Evolutionary conservation across 2,888 invertebrate species (phyloP), one percentile per base, ranked within the genome.

Genomic region (Rhamphomyia laevipes): DNA sequence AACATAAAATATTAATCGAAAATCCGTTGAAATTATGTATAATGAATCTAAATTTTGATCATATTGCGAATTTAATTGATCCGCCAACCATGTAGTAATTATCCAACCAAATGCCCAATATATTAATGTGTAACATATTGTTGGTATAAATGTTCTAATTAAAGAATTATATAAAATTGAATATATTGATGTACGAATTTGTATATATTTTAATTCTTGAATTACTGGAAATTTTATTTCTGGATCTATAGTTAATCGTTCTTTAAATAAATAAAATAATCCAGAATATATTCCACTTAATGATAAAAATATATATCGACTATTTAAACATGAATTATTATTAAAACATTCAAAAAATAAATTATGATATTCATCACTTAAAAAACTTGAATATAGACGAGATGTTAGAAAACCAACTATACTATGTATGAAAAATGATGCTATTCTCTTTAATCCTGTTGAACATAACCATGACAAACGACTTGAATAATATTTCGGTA

Each of bases 201-300:
- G 79, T 5, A 80, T 73, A 55, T 84, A 75, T 62, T 84, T 86
- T 41, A 77, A 75, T 64, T 82, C 81, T 53, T 83, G 80, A 15
- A 84, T 74, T n/a, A 82, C 77, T 10, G 84, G 79, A 62, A 86
- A 87, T 23, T 75, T 70, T 0, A 86, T 69, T 68, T 60, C 56
- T 1, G 59, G 57, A n/a, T 66, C 64, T 5, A 56, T 53, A 0
- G 51, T 53, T 9, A 66, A 45, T 45, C 63, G 57, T n/a, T 61
- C 59, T 12, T 56, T 58, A 3, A 58, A 53, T 44, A 66, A 70
- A 47, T 63, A 76, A 56, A 75, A 77, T 16, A 77, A 61, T 31
- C 86, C 85, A 56, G 78, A 80, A 75, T 80, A 81, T 56, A 82
- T 70, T 15, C 86, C 86, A 52, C 77, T 77, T 53, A 82, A 70